These are phyloP conservation scores for Diplazon laetatorius DNA, from an alignment of 2,888 invertebrate species.

Conservation along the genomic window DNA sequence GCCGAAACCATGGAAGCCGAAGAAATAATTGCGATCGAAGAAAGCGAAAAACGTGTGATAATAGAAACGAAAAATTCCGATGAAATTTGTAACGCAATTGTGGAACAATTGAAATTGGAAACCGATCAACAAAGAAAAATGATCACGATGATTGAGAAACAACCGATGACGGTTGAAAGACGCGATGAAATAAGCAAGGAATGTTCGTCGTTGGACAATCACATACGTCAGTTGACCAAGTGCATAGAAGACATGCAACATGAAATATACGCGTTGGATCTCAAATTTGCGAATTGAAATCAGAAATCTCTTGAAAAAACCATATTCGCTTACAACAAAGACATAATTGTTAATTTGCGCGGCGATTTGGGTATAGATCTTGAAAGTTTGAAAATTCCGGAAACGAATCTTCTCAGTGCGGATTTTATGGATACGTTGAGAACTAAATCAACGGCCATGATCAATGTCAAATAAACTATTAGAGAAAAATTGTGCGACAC, in stretches of 20 bases:
- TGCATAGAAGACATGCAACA: slow-evolving; percentile 75
- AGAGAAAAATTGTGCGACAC: slow-evolving; percentile 55
- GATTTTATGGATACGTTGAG: slow-evolving; percentile 68
- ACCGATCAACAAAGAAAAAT: slow-evolving; percentile 67
- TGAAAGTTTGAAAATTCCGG: slow-evolving; percentile 74
- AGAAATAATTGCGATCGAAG: slow-evolving; percentile 64
- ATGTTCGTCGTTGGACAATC: slow-evolving; percentile 72
- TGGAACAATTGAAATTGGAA: slow-evolving; percentile 66
- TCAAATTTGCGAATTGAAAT: slow-evolving; percentile 72
- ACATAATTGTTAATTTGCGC: slow-evolving; percentile 72
- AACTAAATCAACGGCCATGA: slow-evolving; percentile 57
- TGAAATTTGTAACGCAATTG: slow-evolving; percentile 60
- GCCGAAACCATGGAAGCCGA: slow-evolving; percentile 66
- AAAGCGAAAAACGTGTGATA: slow-evolving; percentile 61
- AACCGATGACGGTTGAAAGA: slow-evolving; percentile 73
- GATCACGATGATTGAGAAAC: slow-evolving; percentile 69
- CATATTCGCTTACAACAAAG: slow-evolving; percentile 75
- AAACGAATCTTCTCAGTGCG: slow-evolving; percentile 68
- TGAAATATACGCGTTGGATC: slow-evolving; percentile 74
- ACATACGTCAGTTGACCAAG: slow-evolving; percentile 71
- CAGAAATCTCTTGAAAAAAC: slow-evolving; percentile 73
- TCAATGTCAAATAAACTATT: slow-evolving; percentile 64
- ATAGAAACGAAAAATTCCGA: slow-evolving; percentile 69
- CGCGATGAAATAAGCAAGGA: slow-evolving; percentile 72
- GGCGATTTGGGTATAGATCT: slow-evolving; percentile 64